phyloP scores from a whole-genome alignment of 92 coral and sea anemone genomes.

The Porites rus region DNA sequence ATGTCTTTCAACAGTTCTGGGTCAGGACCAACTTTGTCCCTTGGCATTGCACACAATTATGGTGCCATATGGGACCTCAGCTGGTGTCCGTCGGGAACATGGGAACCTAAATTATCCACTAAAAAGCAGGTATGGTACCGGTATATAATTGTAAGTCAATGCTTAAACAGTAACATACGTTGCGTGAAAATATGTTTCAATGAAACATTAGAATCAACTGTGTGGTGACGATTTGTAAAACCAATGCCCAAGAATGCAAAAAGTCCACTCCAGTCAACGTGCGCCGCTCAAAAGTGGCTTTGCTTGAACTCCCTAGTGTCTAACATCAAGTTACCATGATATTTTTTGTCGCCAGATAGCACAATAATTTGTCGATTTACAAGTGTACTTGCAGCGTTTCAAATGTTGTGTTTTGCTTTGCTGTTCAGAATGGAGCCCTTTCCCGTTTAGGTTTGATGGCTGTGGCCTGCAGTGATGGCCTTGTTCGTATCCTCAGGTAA shows the following conservation, averaged over 20 bases:
- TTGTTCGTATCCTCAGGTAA: conserved; percentile 87
- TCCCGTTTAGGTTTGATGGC: conserved; percentile 90
- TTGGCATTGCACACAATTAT: conserved; percentile 87
- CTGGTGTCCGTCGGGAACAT: conserved; percentile 96
- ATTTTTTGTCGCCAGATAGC: too few species aligned
- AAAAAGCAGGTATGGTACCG: neutral
- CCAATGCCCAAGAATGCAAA: too few species aligned
- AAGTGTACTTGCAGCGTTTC: too few species aligned
- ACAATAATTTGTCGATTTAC: too few species aligned
- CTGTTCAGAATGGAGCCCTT: conserved; percentile 51
- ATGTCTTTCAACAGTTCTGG: conserved; percentile 68
- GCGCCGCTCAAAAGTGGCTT: too few species aligned
- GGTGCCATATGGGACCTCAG: conserved; percentile 88
- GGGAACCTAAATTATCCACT: conserved; percentile 61
- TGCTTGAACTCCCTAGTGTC: too few species aligned
- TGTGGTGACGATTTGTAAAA: too few species aligned
- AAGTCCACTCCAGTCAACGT: too few species aligned
- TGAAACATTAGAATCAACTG: too few species aligned
- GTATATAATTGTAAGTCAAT: neutral
- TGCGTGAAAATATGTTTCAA: neutral
- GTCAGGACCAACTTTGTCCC: conserved; percentile 64
- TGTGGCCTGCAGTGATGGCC: conserved; percentile 93
- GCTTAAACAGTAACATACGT: neutral
- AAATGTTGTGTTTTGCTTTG: neutral
- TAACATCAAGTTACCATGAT: too few species aligned